Percentiles rank a stretch among this genome's conserved stretches.
phyloP scores from a whole-genome alignment of 2,888 invertebrate genomes.

The Pseudolycoriella hygida region DNA sequence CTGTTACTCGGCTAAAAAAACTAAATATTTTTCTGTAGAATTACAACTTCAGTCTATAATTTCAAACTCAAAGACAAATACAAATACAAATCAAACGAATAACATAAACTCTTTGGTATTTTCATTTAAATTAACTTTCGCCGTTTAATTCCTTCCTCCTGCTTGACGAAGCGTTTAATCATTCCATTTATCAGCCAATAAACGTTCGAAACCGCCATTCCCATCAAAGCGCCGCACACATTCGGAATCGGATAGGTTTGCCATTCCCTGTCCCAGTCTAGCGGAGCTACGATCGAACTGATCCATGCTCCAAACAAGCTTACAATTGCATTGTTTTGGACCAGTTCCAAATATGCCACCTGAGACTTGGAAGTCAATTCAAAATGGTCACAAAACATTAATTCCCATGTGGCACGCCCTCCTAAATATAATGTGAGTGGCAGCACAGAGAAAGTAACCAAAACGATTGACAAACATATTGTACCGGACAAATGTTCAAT shows the following conservation, averaged over 20 bases:
- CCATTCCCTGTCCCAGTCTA: constrained; percentile 80
- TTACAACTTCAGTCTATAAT: too few species aligned
- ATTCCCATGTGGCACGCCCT: constrained; percentile 25
- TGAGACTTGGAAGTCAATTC: constrained; percentile 24
- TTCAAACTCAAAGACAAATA: too few species aligned
- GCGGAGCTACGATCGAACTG: constrained; percentile 60
- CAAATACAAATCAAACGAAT: too few species aligned
- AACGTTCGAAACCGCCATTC: constrained; percentile 34
- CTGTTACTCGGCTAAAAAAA: too few species aligned
- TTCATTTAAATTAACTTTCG: background rate
- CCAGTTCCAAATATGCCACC: constrained; percentile 23
- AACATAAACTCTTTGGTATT: too few species aligned
- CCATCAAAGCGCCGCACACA: constrained; percentile 39
- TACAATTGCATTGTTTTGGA: constrained; percentile 26
- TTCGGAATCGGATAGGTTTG: constrained; percentile 56
- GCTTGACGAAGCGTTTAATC: background rate
- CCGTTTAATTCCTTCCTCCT: background rate
- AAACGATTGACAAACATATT: constrained; percentile 23
- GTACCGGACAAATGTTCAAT: constrained; percentile 27
- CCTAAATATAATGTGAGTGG: constrained; percentile 26
- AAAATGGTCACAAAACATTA: constrained; percentile 26
- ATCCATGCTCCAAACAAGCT: constrained; percentile 56
- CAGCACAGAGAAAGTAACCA: constrained; percentile 25
- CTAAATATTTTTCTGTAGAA: too few species aligned
- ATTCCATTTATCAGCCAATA: background rate